Conservation (phyloP, 92 coral and sea anemone species). For the Meandrina meandrites region DNA sequence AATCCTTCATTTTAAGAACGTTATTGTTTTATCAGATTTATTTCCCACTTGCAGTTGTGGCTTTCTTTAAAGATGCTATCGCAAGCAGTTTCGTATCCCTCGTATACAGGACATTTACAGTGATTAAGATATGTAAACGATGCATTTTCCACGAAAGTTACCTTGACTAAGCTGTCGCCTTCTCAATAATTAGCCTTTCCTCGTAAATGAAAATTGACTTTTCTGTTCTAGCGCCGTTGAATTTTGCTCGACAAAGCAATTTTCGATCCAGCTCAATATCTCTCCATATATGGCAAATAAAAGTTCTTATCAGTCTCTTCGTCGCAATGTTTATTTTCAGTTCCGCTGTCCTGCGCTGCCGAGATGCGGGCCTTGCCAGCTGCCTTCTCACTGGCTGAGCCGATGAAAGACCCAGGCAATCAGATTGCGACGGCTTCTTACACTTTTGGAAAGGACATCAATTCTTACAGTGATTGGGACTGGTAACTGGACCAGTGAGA, state of each 20-base stretch:
- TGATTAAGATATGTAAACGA: background rate
- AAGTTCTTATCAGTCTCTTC: background rate
- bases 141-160: background rate
- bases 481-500: background rate
- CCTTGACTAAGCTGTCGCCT: background rate
- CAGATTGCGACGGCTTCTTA: constrained; percentile 37
- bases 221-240: background rate
- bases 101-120: background rate
- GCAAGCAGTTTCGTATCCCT: background rate
- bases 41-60: background rate
- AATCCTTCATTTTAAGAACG: background rate
- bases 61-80: background rate
- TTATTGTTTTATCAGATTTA: background rate
- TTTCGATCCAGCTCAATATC: background rate
- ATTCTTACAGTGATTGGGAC: constrained; percentile 36
- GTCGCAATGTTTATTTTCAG: constrained; percentile 2
- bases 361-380: constrained; percentile 32
- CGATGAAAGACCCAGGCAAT: constrained; percentile 33
- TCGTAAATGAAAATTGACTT: background rate
- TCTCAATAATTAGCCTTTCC: background rate
- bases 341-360: constrained; percentile 28
- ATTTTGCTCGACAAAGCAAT: background rate
- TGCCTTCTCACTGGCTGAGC: constrained; percentile 40
- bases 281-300: background rate
- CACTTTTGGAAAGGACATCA: constrained; percentile 29